Base-by-base conservation (phyloP, 2,888 invertebrate genomes). In the Clusia tigrina region DNA sequence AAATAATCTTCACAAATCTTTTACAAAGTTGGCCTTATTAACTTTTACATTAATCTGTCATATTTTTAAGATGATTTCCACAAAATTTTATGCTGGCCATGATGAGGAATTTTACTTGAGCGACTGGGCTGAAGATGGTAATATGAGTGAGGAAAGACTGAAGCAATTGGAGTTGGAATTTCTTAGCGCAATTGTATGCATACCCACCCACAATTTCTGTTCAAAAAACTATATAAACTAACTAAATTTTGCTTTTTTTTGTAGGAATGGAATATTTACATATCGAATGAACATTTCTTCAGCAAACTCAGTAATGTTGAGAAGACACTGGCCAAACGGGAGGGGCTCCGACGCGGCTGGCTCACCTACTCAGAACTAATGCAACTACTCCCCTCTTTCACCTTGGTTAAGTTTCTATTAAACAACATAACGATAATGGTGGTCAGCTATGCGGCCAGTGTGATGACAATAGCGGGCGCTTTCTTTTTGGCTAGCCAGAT, bases 1-100 rank as follows among this genome's bases (percentile, higher is more conserved):
- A n/a, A n/a, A n/a, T n/a, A n/a, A n/a, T n/a, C n/a, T n/a, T n/a
- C n/a, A n/a, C n/a, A n/a, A n/a, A n/a, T n/a, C n/a, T n/a, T n/a
- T n/a, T n/a, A n/a, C n/a, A n/a, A n/a, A n/a, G n/a, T n/a, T n/a
- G n/a, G n/a, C n/a, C n/a, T 32, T 9, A 32, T 32, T 12, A 32
- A 32, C 32, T 9, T 32, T 32, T 12, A 32, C 6, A 32, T 32
- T 32, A 32, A 9, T 12, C 32, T n/a, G n/a, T 57, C 58, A 54
- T 10, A 67, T 74, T 69, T 70, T 81, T 10, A 81, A 96, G 96
- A 93, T 98, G 92, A 91, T 98, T 74, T 96, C 98, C 60, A 96
- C 95, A 76, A 98, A 98, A 86, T 97, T 95, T 84, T 93, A 96
- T 84, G 96, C 95, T 46, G 94, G 94, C 79, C 92, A 93, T 68